These are phyloP conservation scores for Galeopterus variegatus DNA, from an alignment of 2,113 vertebrate species.

Conservation along the genomic window DNA sequence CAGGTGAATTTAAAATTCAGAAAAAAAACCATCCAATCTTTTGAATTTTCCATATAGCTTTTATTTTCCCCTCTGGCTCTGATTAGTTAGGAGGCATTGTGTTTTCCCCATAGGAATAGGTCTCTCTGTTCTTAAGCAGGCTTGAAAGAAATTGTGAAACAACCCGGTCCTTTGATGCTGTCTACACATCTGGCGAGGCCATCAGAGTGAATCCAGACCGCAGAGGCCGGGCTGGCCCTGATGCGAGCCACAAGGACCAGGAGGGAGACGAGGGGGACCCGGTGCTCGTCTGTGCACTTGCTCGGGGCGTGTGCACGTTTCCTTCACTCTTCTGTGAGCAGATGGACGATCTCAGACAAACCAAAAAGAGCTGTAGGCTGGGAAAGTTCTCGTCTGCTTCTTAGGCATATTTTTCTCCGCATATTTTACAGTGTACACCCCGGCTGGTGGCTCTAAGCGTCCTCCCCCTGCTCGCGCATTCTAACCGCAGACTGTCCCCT, in stretches of 20 bases:
- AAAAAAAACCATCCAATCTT: background rate
- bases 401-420: slow-evolving; percentile 10
- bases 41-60: background rate
- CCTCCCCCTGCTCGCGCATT: background rate
- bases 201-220: background rate
- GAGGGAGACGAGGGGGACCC: background rate
- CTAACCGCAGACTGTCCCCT: background rate
- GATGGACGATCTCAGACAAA: background rate
- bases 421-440: background rate
- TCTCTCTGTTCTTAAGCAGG: background rate
- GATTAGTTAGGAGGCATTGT: background rate
- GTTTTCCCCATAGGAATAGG: background rate
- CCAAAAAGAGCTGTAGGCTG: background rate
- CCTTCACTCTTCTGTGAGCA: background rate
- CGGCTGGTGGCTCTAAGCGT: background rate
- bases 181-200: background rate
- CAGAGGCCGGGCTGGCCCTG: background rate
- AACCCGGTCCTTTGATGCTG: background rate
- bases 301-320: background rate
- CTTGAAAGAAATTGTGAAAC: background rate
- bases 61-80: background rate
- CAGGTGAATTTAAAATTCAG: background rate
- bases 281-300: background rate
- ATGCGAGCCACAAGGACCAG: too few species aligned
- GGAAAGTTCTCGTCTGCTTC: background rate